Evolutionary conservation across 2,797 vertebrate species (phyloP).

Genomic region (Anniella stebbinsi): DNA sequence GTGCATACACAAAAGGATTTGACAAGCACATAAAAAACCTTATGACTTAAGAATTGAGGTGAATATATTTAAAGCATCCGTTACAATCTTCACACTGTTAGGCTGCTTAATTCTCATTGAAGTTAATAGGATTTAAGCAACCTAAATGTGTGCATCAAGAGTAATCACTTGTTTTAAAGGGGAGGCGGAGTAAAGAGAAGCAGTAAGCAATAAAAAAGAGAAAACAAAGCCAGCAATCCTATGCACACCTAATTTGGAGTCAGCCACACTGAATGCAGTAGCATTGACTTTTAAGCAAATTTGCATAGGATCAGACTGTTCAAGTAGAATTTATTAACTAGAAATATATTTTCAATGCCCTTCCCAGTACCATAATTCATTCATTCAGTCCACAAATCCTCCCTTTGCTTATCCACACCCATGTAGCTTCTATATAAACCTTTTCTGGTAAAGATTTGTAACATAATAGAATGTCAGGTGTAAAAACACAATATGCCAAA

Average conservation of each 20-base stretch:
- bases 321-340: background rate
- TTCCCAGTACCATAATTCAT: background rate
- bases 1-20: too few species aligned
- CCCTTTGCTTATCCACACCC: too few species aligned
- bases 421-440: too few species aligned
- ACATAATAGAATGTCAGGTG: background rate
- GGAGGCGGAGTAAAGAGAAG: background rate
- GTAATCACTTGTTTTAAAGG: background rate
- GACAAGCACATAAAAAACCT: background rate
- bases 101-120: background rate
- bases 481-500: background rate
- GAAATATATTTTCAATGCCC: background rate
- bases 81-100: background rate
- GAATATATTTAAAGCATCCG: conserved; percentile 7
- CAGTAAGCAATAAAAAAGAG: background rate
- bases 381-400: background rate
- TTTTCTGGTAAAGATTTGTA: background rate
- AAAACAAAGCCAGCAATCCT: background rate
- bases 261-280: background rate
- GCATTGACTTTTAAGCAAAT: background rate
- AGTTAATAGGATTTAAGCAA: background rate
- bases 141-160: background rate
- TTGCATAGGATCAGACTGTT: background rate
- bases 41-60: background rate
- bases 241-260: background rate